Percentiles rank a stretch among this genome's conserved stretches.
Evolutionary conservation across 1,140 invertebrate species (phyloP).

Genomic region (Archivesica marissinica): DNA sequence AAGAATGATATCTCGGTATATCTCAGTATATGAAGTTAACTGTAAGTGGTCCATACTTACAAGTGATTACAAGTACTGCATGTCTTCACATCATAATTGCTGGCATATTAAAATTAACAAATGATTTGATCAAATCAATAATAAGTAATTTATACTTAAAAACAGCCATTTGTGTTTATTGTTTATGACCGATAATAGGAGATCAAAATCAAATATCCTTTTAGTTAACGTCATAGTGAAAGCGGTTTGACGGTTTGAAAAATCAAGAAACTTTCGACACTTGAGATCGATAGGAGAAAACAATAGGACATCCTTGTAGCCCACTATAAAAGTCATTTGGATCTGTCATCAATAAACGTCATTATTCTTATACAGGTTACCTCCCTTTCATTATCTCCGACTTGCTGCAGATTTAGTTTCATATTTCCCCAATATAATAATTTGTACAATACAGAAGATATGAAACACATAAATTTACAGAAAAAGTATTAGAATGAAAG

Average conservation of each 20-base stretch:
- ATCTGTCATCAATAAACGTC: background rate
- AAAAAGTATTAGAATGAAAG: too few relatives aligned
- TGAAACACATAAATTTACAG: too few relatives aligned
- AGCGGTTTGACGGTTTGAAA: conserved; percentile 17
- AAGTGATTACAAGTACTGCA: background rate
- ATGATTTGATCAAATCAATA: conserved; percentile 28
- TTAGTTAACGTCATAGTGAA: background rate
- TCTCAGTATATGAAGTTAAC: conserved; percentile 3
- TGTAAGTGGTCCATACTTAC: background rate
- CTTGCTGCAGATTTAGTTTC: too few relatives aligned
- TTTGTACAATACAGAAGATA: too few relatives aligned
- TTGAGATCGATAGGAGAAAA: background rate
- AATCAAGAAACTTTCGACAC: conserved; percentile 2
- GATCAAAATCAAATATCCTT: conserved; percentile 19
- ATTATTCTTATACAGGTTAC: background rate
- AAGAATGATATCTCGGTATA: background rate
- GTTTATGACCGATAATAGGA: background rate
- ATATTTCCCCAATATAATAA: too few relatives aligned
- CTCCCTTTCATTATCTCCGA: background rate
- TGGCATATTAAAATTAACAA: conserved; percentile 17
- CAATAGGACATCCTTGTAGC: conserved; percentile 1
- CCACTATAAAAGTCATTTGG: background rate
- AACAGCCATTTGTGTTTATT: conserved; percentile 19
- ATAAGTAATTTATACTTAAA: conserved; percentile 19
- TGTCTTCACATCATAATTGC: background rate